Percentiles rank a stretch among this genome's conserved stretches.
phyloP scores from a whole-genome alignment of 2,888 invertebrate genomes.

The Allacma fusca region DNA sequence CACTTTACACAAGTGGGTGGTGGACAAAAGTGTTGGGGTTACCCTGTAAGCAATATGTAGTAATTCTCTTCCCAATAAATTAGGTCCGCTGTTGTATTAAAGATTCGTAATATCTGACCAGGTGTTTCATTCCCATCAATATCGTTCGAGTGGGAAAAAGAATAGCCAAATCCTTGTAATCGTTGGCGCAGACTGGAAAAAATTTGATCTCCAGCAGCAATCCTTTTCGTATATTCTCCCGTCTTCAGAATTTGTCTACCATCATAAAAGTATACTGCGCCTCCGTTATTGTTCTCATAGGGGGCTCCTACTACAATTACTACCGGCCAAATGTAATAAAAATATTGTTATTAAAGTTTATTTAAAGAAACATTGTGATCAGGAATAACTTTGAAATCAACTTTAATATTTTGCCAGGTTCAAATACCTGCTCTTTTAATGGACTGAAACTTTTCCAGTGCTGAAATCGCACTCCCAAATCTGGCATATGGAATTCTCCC shows the following conservation, averaged over 20 bases:
- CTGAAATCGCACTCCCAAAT: slow-evolving; percentile 5
- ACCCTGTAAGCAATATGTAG: background rate
- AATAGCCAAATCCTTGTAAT: slow-evolving; percentile 5
- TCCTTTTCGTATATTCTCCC: background rate
- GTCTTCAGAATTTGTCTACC: background rate
- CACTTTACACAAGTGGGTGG: too few relatives aligned
- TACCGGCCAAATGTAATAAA: background rate
- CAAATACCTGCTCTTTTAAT: too few relatives aligned
- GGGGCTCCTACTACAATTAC: slow-evolving; percentile 7
- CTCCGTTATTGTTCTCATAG: background rate
- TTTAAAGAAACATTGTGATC: background rate
- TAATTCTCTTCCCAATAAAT: background rate
- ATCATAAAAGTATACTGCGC: slow-evolving; percentile 10
- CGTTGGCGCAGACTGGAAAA: background rate
- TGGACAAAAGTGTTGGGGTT: too few relatives aligned
- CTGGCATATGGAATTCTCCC: background rate
- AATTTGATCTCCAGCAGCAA: background rate
- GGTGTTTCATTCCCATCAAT: slow-evolving; percentile 18
- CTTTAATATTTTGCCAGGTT: too few relatives aligned
- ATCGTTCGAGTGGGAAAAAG: background rate
- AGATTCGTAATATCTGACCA: background rate
- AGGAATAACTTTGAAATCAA: too few relatives aligned
- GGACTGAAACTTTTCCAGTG: background rate
- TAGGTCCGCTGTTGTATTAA: background rate
- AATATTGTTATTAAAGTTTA: background rate